phyloP scores from a whole-genome alignment of 2,888 invertebrate species.

The Drosophila multiciliata region DNA sequence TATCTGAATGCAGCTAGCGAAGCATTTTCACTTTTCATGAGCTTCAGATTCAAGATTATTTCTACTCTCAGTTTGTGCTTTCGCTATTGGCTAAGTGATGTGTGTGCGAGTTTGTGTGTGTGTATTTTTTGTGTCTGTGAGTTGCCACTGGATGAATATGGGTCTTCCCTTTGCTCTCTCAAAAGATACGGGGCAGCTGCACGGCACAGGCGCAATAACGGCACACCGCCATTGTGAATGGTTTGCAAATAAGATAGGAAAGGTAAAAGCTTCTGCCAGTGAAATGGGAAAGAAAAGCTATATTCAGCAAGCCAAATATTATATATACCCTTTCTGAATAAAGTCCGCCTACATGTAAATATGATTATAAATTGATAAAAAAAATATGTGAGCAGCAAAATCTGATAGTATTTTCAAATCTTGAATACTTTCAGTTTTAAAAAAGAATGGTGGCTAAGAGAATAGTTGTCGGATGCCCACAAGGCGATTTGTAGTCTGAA shows the following conservation, averaged over 20 bases:
- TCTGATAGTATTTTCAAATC: background rate
- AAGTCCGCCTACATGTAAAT: background rate
- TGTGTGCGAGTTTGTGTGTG: constrained; percentile 32
- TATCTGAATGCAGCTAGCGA: constrained; percentile 72
- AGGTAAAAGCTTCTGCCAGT: constrained; percentile 42
- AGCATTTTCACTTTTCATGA: constrained; percentile 77
- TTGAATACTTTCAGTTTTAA: background rate
- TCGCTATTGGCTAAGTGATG: constrained; percentile 59
- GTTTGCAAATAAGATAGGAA: constrained; percentile 26
- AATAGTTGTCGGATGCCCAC: background rate
- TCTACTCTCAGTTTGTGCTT: constrained; percentile 43
- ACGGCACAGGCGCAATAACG: constrained; percentile 57
- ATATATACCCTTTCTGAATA: background rate
- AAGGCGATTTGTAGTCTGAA: background rate
- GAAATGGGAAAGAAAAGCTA: background rate
- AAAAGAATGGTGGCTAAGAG: background rate
- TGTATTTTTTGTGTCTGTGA: constrained; percentile 49
- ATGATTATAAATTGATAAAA: background rate
- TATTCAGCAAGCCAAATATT: too few species aligned
- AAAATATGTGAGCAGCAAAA: background rate
- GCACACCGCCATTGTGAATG: constrained; percentile 23
- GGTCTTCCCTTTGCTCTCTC: constrained; percentile 18
- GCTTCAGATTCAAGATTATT: constrained; percentile 73
- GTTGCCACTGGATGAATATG: constrained; percentile 51
- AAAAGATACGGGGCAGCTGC: constrained; percentile 53